Base-by-base conservation (phyloP, 2,888 invertebrate species). In the Polymixis flavicincta region DNA sequence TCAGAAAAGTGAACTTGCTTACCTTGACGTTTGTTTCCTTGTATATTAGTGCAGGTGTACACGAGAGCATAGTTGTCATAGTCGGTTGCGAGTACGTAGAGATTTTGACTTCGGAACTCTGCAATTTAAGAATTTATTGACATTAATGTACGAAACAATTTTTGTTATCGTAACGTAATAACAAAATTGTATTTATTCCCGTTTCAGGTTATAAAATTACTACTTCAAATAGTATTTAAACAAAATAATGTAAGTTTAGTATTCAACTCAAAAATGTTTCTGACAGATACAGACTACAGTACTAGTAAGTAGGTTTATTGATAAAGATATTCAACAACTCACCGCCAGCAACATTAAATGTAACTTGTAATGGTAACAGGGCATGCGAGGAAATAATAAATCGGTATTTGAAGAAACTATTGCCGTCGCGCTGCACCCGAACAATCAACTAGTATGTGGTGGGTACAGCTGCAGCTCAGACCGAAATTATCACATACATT, bases 291-390 rank as follows among this genome's bases (percentile, higher is more conserved):
- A 59, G 9, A 11, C 0, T 42, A 42, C 42, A 42, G 42, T 42
- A 42, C 9, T 42, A 42, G 9, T n/a, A 32, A 17, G 4, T 48
- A 6, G n/a, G n/a, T n/a, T n/a, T 37, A 13, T 22, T 22, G 0
- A 9, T 52, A 45, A 11, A 32, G 8, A n/a, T 14, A 65, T 50
- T 13, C 11, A 57, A 55, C 0, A 60, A 84, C 91, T 92, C 90
- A 97, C 97, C 92, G 87, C 97, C 97, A 70, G 85, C 83, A 19
- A 97, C 90, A 8, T 93, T 95, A 83, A 97, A 97, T 9, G 93
- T 94, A 22, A 97, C 97, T 4, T 92, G 88, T 59, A 97, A 90
- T 84, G 1, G 87, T n/a, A 0, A 96, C 95, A n/a, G n/a, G n/a
- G n/a, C n/a, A n/a, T n/a, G n/a, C n/a, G n/a, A n/a, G n/a, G n/a